A percentile compares a stretch with the other conserved stretches of the same genome.
Evolutionary conservation across 1,140 invertebrate species (phyloP).

Genomic region (Temnothorax nylanderi): DNA sequence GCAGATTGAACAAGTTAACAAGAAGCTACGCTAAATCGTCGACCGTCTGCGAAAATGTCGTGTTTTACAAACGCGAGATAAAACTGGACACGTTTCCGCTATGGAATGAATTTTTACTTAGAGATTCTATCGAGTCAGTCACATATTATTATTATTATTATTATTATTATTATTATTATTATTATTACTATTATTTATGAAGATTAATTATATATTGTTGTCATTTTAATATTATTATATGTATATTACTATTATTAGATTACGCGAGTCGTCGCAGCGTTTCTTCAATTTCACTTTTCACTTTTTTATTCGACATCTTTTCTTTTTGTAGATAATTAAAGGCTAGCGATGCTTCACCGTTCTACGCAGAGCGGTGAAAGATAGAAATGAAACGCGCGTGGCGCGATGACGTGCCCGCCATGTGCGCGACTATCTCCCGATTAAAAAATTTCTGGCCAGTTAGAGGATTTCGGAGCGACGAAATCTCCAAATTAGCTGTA

Average conservation of each 20-base stretch:
- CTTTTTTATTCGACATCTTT: conserved; percentile 33
- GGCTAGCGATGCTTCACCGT: not conserved
- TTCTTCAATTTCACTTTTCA: conserved; percentile 33
- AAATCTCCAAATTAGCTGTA: conserved; percentile 8
- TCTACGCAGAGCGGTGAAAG: not conserved
- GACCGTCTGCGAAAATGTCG: not conserved
- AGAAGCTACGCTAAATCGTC: conserved; percentile 86
- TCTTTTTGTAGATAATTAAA: conserved; percentile 6
- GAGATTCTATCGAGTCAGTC: conserved; percentile 56
- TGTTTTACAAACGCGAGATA: conserved; percentile 53
- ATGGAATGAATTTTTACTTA: conserved; percentile 67
- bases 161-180: conserved; percentile 36
- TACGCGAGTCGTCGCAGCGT: not conserved
- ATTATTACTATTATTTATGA: conserved; percentile 39
- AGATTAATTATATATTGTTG: conserved; percentile 45
- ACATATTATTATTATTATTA: conserved; percentile 58
- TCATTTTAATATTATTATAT: conserved; percentile 45
- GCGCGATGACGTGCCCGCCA: not conserved
- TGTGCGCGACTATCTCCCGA: not conserved
- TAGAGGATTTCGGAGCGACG: not conserved
- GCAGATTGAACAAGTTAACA: conserved; percentile 91
- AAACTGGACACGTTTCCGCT: conserved; percentile 23
- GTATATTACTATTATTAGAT: conserved; percentile 47
- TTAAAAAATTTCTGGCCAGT: conserved; percentile 1
- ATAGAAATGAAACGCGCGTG: not conserved